A percentile compares a stretch with the other conserved stretches of the same genome.
phyloP scores from a whole-genome alignment of 2,797 vertebrate genomes.

The Semaprochilodus insignis region DNA sequence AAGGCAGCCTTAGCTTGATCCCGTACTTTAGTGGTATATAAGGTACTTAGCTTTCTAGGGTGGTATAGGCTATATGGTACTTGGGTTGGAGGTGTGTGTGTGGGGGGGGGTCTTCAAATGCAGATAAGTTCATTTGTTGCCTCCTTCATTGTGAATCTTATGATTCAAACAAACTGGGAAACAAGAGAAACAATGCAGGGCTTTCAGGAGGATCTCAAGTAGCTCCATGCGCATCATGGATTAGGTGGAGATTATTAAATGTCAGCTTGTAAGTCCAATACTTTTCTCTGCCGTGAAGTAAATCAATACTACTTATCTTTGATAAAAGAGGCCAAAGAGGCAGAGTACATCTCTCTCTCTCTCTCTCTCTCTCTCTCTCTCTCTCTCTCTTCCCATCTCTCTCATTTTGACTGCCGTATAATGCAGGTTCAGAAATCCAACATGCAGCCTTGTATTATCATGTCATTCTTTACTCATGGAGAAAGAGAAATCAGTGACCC shows the following conservation, averaged over 20 bases:
- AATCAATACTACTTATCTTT: conserved; percentile 86
- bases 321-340: conserved; percentile 81
- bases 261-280: conserved; percentile 82
- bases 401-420: no score
- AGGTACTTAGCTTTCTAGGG: not conserved
- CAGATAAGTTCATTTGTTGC: not conserved
- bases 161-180: conserved; percentile 45
- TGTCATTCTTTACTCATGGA: conserved; percentile 73
- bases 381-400: conserved; percentile 7
- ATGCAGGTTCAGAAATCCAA: conserved; percentile 37
- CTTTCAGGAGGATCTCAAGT: conserved; percentile 69
- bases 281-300: conserved; percentile 80
- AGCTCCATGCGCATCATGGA: conserved; percentile 76
- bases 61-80: no score
- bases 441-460: conserved; percentile 59
- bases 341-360: conserved; percentile 62
- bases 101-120: no score
- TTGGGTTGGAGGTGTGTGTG: no score
- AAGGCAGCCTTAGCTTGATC: not conserved
- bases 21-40: not conserved
- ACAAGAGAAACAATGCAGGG: conserved; percentile 66
- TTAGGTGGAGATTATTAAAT: conserved; percentile 85
- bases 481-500: conserved; percentile 73
- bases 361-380: conserved; percentile 33
- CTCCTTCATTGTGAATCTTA: conserved; percentile 45